Conservation (phyloP, 2,888 invertebrate species). For the Pasiphila rectangulata region DNA sequence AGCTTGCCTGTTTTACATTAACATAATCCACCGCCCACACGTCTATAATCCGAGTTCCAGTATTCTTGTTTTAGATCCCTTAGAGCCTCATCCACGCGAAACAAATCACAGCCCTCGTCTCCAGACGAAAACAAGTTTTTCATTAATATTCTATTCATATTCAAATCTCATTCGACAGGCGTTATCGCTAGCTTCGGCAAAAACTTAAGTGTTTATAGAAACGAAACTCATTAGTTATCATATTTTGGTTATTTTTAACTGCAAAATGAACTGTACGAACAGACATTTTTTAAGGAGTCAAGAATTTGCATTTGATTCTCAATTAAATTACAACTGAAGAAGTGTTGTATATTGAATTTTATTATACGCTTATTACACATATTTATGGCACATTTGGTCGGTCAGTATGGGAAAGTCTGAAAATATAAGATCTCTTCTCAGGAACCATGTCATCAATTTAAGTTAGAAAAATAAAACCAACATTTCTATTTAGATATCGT, state of each 20-base stretch:
- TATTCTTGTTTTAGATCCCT: conserved; percentile 6
- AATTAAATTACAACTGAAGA: too few relatives aligned
- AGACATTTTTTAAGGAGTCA: background rate
- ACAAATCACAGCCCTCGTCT: conserved; percentile 47
- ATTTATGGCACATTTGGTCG: too few relatives aligned
- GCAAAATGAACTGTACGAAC: background rate
- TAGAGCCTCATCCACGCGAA: conserved; percentile 31
- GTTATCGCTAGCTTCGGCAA: conserved; percentile 51
- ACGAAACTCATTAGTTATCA: background rate
- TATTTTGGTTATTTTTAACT: background rate
- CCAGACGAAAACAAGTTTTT: conserved; percentile 63
- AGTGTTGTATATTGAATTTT: too few relatives aligned
- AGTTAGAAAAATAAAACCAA: too few relatives aligned
- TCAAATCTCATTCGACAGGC: conserved; percentile 71
- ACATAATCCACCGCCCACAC: background rate
- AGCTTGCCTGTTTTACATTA: background rate
- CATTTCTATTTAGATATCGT: too few relatives aligned
- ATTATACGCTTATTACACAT: too few relatives aligned
- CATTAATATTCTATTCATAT: conserved; percentile 77
- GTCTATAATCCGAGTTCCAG: conserved; percentile 2
- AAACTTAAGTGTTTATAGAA: conserved; percentile 1
- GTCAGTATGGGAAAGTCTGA: too few relatives aligned
- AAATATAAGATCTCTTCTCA: too few relatives aligned
- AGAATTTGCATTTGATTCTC: background rate
- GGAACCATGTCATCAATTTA: too few relatives aligned